Conservation (phyloP, 2,113 vertebrate species). For the Oreochromis aureus region DNA sequence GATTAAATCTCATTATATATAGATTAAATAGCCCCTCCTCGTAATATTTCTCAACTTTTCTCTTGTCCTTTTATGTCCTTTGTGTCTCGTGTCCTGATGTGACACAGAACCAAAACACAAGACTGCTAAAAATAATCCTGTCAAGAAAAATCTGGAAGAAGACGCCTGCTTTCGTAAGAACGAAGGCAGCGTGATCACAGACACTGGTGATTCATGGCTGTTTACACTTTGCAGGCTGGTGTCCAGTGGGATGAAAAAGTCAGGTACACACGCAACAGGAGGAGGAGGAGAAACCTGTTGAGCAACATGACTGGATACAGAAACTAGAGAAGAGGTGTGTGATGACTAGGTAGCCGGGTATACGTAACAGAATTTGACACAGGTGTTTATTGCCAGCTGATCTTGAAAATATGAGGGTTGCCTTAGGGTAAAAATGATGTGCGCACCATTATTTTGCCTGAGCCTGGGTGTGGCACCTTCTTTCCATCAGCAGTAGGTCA, state of each 20-base stretch:
- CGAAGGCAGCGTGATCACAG: background rate
- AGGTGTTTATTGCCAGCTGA: background rate
- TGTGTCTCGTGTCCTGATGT: background rate
- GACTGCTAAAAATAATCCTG: background rate
- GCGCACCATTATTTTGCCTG: background rate
- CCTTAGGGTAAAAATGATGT: background rate
- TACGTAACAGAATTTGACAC: background rate
- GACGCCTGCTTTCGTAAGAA: background rate
- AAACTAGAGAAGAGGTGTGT: background rate
- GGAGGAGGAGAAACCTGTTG: constrained; percentile 23
- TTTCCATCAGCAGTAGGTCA: background rate
- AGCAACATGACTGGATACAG: background rate
- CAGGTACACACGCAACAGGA: background rate
- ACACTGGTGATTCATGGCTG: constrained; percentile 27
- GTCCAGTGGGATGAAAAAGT: background rate
- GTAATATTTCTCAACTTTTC: background rate
- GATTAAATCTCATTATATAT: background rate
- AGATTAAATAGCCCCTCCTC: background rate
- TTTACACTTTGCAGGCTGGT: constrained; percentile 3
- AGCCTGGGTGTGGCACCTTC: background rate
- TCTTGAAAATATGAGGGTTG: background rate
- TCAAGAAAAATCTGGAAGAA: background rate
- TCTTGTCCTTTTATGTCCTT: background rate
- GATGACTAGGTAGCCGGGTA: background rate
- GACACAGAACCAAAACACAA: background rate